Evolutionary conservation across 2,797 vertebrate genomes (phyloP).

Genomic region (Smutsia gigantea): DNA sequence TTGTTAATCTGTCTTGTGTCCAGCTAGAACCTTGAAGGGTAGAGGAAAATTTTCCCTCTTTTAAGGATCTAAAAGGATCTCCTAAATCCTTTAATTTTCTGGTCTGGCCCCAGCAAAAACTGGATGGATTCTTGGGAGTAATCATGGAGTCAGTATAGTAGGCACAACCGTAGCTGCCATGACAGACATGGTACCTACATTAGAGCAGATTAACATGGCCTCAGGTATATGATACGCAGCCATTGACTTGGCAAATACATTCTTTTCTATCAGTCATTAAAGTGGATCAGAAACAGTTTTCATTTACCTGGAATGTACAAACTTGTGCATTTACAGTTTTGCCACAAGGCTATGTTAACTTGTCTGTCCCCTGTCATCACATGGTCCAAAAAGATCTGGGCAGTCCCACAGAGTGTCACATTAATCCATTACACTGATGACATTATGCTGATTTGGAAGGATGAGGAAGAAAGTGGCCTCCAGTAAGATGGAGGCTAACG

Average conservation of each 20-base stretch:
- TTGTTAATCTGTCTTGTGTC: too few species aligned
- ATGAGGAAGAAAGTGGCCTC: background rate
- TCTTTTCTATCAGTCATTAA: slow-evolving; percentile 20
- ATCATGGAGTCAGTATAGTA: background rate
- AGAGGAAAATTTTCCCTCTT: background rate
- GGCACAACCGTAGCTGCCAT: background rate
- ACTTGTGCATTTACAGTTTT: background rate
- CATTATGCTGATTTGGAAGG: background rate
- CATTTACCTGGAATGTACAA: background rate
- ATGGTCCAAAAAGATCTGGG: background rate
- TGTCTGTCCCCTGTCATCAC: background rate
- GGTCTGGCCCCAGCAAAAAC: background rate
- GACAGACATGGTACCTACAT: background rate
- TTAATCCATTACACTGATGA: background rate
- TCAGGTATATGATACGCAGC: background rate
- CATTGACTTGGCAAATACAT: background rate
- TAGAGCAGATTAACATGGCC: background rate
- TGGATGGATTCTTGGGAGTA: background rate
- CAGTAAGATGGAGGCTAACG: background rate
- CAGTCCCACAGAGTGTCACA: background rate
- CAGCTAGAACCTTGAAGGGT: too few species aligned
- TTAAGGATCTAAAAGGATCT: background rate
- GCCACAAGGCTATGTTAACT: background rate
- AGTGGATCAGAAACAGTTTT: background rate
- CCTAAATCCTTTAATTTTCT: background rate